Evolutionary conservation across 2,888 invertebrate species (phyloP).

Genomic region (Drosophila austrosaltans): DNA sequence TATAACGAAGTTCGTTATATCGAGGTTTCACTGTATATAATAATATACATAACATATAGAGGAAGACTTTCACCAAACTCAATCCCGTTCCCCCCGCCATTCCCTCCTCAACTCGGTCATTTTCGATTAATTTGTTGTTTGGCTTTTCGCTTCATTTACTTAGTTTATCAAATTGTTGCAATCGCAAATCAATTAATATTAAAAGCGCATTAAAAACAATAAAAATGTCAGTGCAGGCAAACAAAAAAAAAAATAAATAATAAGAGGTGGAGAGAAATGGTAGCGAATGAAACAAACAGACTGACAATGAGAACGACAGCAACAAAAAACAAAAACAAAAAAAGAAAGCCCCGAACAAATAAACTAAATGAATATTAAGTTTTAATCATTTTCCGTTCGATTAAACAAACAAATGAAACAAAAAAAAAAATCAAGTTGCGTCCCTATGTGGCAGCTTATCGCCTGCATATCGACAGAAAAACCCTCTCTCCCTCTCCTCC

Average conservation of each 20-base stretch:
- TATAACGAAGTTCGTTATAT: too few relatives aligned
- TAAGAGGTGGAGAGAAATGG: background rate
- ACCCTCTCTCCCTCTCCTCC: background rate
- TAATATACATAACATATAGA: too few relatives aligned
- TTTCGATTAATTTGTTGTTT: constrained; percentile 34
- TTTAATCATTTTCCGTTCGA: constrained; percentile 61
- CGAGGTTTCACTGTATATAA: too few relatives aligned
- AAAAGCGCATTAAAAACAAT: constrained; percentile 75
- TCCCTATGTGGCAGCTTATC: constrained; percentile 32
- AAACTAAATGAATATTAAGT: constrained; percentile 55
- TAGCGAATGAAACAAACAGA: background rate
- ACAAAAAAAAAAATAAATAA: background rate
- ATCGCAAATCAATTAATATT: constrained; percentile 74
- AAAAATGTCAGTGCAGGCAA: constrained; percentile 63
- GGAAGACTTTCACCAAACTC: background rate
- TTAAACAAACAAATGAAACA: constrained; percentile 22
- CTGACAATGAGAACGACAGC: constrained; percentile 12
- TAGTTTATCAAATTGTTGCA: constrained; percentile 58
- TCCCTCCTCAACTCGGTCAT: background rate
- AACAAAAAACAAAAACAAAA: too few relatives aligned
- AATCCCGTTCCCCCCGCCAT: background rate
- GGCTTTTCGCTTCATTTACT: constrained; percentile 44
- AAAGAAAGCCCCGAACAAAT: constrained; percentile 16
- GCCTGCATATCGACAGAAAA: constrained; percentile 55
- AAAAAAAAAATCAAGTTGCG: constrained; percentile 42